Evolutionary conservation across 2,113 vertebrate genomes (phyloP).

Genomic region (Lophotis ruficrista): DNA sequence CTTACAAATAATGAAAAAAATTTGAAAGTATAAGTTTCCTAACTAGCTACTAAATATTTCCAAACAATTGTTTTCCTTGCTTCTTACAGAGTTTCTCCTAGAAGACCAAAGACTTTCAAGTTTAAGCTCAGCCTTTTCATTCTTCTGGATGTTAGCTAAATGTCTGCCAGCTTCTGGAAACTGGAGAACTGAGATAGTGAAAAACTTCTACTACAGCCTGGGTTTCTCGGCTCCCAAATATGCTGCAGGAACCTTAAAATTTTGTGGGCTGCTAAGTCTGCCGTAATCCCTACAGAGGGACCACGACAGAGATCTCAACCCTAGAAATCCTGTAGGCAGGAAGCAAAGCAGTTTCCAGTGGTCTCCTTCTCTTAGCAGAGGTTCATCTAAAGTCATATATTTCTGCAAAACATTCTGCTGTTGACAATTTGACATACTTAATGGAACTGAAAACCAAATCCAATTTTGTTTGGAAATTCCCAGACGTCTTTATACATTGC

Average conservation of each 20-base stretch:
- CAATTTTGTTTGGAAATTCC: not conserved
- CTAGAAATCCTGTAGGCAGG: not conserved
- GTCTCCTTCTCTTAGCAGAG: not conserved
- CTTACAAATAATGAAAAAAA: not conserved
- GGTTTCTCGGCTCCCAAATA: not conserved
- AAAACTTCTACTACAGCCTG: not conserved
- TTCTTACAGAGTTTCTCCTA: not conserved
- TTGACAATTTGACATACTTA: not conserved
- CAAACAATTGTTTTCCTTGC: not conserved
- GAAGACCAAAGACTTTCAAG: not conserved
- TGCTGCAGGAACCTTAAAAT: not conserved
- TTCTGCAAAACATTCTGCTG: not conserved
- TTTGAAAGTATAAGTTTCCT: not conserved
- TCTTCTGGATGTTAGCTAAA: not conserved
- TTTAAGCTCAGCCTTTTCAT: not conserved
- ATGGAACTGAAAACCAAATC: not conserved
- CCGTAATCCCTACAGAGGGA: not conserved
- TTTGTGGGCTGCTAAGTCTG: not conserved
- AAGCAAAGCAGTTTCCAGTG: not conserved
- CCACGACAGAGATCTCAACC: not conserved
- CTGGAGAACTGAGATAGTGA: not conserved
- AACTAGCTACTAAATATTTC: not conserved
- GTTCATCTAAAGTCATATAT: not conserved
- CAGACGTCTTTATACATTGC: not conserved
- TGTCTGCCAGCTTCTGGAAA: not conserved